Evolutionary conservation across 2,113 vertebrate genomes (phyloP).

Genomic region (Clarias macrocephalus): DNA sequence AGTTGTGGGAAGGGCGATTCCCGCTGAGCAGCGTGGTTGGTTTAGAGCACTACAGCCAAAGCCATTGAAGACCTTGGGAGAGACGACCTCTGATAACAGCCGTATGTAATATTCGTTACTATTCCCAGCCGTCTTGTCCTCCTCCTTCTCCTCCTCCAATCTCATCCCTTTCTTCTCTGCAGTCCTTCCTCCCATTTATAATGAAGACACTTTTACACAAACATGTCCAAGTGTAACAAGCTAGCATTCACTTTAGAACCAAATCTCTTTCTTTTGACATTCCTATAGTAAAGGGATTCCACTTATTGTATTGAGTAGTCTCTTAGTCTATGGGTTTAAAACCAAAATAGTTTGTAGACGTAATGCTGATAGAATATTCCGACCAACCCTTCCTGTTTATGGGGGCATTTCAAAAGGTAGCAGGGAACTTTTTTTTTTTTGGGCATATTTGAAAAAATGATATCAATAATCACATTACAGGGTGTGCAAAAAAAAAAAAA

Average conservation of each 20-base stretch:
- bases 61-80: conserved; percentile 53
- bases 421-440: conserved; percentile 35
- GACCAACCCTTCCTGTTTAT: background rate
- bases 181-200: conserved; percentile 28
- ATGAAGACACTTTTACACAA: background rate
- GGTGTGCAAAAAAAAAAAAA: too few species aligned
- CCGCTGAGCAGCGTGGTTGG: conserved; percentile 34
- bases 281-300: background rate
- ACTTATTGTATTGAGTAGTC: background rate
- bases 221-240: background rate
- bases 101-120: conserved; percentile 44
- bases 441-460: background rate
- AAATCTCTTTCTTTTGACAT: background rate
- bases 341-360: background rate
- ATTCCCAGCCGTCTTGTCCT: conserved; percentile 36
- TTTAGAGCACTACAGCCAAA: conserved; percentile 35
- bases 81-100: conserved; percentile 50
- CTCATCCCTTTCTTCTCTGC: background rate
- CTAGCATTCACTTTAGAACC: background rate
- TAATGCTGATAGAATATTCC: background rate
- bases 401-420: conserved; percentile 31
- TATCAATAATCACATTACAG: background rate
- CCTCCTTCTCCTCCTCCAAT: conserved; percentile 38
- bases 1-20: conserved; percentile 19
- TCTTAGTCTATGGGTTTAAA: background rate